These are phyloP conservation scores for Anarhynchus alexandrinus DNA, from an alignment of 2,113 vertebrate species.

Conservation along the genomic window DNA sequence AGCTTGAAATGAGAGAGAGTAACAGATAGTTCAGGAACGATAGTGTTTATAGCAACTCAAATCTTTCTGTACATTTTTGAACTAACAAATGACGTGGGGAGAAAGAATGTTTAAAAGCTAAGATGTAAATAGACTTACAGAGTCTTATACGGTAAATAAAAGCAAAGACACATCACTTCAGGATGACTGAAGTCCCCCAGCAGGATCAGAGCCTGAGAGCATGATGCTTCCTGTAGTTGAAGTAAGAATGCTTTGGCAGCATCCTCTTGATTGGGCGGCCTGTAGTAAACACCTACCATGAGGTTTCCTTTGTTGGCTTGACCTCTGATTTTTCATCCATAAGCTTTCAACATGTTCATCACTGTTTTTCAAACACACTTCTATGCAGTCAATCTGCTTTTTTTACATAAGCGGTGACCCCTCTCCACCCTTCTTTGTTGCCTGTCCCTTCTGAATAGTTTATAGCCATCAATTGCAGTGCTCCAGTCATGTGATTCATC, in stretches of 20 bases:
- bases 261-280: neutral
- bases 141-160: neutral
- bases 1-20: neutral
- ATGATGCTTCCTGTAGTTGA: neutral
- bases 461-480: neutral
- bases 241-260: neutral
- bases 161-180: neutral
- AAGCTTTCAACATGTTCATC: neutral
- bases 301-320: neutral
- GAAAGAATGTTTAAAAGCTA: neutral
- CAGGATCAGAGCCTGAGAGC: neutral
- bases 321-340: neutral
- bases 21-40: neutral
- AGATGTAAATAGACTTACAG: neutral
- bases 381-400: neutral
- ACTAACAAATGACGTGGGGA: neutral
- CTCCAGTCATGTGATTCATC: neutral
- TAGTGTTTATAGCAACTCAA: neutral
- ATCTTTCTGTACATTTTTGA: neutral
- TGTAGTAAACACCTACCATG: neutral
- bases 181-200: neutral
- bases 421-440: accelerated
- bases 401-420: neutral
- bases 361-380: neutral
- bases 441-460: neutral